phyloP scores from a whole-genome alignment of 2,113 vertebrate species.

The Cynopterus brachyotis region DNA sequence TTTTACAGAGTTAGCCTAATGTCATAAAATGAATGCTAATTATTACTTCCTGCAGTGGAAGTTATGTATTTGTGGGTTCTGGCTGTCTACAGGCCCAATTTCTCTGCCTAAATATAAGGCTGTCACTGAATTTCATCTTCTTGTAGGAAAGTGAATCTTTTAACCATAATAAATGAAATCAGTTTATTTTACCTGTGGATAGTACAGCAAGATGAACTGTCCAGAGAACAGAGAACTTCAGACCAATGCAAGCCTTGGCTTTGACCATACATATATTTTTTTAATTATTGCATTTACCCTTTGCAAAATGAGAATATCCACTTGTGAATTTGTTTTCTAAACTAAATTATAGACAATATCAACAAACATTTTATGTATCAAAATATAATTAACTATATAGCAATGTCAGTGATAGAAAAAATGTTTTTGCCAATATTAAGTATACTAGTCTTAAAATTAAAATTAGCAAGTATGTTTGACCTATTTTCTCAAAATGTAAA shows the following conservation, averaged over 20 bases:
- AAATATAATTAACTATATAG: background rate
- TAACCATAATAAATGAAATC: background rate
- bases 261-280: too few species aligned
- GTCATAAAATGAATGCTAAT: background rate
- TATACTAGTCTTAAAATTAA: background rate
- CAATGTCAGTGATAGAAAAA: background rate
- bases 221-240: background rate
- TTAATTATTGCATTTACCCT: background rate
- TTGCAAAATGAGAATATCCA: background rate
- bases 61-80: background rate
- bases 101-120: background rate
- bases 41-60: background rate
- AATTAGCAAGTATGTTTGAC: background rate
- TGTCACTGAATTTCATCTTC: background rate
- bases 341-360: background rate
- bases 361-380: background rate
- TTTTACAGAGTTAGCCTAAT: background rate
- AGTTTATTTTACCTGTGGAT: background rate
- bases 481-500: background rate
- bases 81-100: background rate
- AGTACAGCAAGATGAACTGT: background rate
- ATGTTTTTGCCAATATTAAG: background rate
- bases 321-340: background rate
- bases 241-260: fast-evolving
- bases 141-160: background rate